phyloP scores from a whole-genome alignment of 2,888 invertebrate genomes.

The Rotaria socialis region DNA sequence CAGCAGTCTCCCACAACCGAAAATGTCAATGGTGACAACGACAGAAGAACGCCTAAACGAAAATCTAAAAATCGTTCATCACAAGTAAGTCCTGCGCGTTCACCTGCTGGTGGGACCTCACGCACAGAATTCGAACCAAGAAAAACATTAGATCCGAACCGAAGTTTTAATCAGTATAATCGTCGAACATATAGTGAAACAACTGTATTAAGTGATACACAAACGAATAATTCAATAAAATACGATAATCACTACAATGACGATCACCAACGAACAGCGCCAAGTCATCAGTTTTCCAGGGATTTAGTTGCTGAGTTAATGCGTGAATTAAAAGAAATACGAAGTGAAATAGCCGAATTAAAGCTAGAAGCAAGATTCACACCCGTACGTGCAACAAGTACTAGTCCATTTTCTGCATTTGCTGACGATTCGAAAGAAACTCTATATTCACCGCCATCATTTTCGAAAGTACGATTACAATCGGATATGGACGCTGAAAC shows the following conservation, averaged over 20 bases:
- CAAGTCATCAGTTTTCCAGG: background rate
- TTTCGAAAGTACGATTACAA: background rate
- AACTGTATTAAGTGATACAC: background rate
- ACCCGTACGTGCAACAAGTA: background rate
- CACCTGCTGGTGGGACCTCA: background rate
- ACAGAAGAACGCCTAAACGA: background rate
- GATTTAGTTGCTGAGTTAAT: background rate
- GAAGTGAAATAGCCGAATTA: background rate
- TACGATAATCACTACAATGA: background rate
- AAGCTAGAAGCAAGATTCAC: background rate
- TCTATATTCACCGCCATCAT: background rate
- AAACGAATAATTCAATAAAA: background rate
- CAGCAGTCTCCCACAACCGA: background rate
- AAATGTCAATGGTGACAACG: background rate
- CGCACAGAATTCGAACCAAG: background rate
- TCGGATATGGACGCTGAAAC: background rate
- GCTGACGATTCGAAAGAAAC: background rate
- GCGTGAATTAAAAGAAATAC: constrained; percentile 18
- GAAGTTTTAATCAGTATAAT: background rate
- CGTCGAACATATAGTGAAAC: background rate
- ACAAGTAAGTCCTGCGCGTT: background rate
- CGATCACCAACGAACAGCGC: background rate
- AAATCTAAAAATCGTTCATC: background rate
- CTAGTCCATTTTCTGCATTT: background rate
- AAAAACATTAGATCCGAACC: background rate